A percentile compares a stretch with the other conserved stretches of the same genome.
These are phyloP conservation scores for Hippasteria phrygiana DNA, from an alignment of 53 echinoderm and acorn worm genomes.

Conservation along the genomic window DNA sequence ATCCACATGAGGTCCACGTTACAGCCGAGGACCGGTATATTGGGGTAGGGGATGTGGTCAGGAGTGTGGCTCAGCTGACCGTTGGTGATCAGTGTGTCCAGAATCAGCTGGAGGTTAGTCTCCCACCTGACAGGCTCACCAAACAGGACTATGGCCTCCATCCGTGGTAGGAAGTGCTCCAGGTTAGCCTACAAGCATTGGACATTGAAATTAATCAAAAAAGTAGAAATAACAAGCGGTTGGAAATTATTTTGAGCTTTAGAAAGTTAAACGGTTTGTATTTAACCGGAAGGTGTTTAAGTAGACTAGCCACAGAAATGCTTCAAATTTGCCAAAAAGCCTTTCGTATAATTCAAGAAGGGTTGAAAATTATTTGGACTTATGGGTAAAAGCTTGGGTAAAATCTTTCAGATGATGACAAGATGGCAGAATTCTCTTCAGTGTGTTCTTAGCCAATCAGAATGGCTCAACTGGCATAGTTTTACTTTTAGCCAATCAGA, in stretches of 20 bases:
- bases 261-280: too few species aligned
- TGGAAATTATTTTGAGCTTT: too few species aligned
- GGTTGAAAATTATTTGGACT: too few species aligned
- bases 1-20: slow-evolving; percentile 98
- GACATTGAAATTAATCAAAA: not conserved
- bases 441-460: too few species aligned
- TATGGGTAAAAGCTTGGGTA: too few species aligned
- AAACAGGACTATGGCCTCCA: slow-evolving; percentile 92
- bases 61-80: slow-evolving; percentile 77
- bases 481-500: not conserved
- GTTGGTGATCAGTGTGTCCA: slow-evolving; percentile 88
- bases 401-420: too few species aligned
- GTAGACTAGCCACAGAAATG: too few species aligned
- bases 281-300: too few species aligned
- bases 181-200: slow-evolving; percentile 35
- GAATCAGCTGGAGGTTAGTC: slow-evolving; percentile 89
- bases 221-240: too few species aligned
- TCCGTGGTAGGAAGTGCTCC: slow-evolving; percentile 68
- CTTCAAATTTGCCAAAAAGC: too few species aligned
- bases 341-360: too few species aligned
- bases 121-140: slow-evolving; percentile 98
- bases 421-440: too few species aligned
- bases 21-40: slow-evolving; percentile 93
- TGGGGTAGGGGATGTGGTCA: slow-evolving; percentile 74
- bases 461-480: not conserved